Evolutionary conservation across 1,140 invertebrate genomes (phyloP).

Genomic region (Achatina immaculata): DNA sequence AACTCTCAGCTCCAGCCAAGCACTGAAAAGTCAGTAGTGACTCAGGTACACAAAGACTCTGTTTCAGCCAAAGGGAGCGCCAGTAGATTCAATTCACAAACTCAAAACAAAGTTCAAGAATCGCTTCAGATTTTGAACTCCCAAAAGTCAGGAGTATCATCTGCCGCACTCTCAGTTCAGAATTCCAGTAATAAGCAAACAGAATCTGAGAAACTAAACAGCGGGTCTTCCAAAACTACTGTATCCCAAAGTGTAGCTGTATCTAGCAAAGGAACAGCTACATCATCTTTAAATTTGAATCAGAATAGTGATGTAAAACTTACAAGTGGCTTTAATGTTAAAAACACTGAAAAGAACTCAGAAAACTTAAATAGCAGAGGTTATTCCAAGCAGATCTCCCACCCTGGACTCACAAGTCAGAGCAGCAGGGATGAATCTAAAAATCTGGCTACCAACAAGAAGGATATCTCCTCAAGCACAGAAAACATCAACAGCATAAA

Average conservation of each 20-base stretch:
- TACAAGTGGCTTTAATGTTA: neutral
- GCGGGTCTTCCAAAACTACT: neutral
- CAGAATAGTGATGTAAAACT: neutral
- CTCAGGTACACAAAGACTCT: neutral
- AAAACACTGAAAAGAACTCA: neutral
- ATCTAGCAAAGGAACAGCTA: slow-evolving; percentile 14
- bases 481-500: slow-evolving; percentile 10
- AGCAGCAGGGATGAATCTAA: neutral
- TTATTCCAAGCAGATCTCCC: neutral
- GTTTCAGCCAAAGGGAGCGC: neutral
- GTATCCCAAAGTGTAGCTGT: neutral
- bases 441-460: neutral
- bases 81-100: neutral
- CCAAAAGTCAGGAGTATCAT: neutral
- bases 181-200: neutral
- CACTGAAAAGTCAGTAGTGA: neutral
- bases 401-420: neutral
- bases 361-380: neutral
- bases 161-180: neutral
- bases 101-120: neutral
- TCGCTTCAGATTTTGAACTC: too few species aligned
- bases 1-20: neutral
- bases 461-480: neutral
- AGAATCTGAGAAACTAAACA: neutral
- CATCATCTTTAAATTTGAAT: slow-evolving; percentile 19